These are phyloP conservation scores for Myotis findleyi DNA, from an alignment of 2,797 vertebrate species.

Conservation along the genomic window DNA sequence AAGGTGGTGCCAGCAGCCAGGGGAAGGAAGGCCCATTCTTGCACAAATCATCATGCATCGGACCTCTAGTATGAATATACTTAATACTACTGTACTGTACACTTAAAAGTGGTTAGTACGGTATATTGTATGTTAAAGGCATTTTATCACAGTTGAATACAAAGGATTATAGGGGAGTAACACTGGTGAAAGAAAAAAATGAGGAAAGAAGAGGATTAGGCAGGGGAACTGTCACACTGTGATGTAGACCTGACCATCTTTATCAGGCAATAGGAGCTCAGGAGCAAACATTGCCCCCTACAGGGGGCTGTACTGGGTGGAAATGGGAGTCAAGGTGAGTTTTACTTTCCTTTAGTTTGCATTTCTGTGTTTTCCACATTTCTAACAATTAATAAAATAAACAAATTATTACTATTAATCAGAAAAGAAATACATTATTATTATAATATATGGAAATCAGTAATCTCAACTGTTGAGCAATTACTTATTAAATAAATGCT, in stretches of 20 bases:
- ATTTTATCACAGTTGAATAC: neutral
- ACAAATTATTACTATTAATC: neutral
- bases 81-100: neutral
- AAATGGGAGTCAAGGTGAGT: neutral
- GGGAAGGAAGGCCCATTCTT: too few species aligned
- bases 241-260: neutral
- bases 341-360: neutral
- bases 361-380: neutral
- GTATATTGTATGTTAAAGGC: neutral
- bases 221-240: neutral
- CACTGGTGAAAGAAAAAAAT: neutral
- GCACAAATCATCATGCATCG: too few species aligned
- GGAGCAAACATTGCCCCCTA: neutral
- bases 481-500: neutral
- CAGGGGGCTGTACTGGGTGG: rapidly evolving
- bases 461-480: neutral
- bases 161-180: neutral
- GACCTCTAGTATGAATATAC: neutral
- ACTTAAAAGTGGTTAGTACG: neutral
- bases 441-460: neutral
- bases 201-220: neutral
- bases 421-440: neutral
- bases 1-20: too few species aligned
- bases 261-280: rapidly evolving
- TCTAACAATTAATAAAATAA: neutral